Conservation (phyloP, 1,140 invertebrate genomes). For the Heliconius nattereri region DNA sequence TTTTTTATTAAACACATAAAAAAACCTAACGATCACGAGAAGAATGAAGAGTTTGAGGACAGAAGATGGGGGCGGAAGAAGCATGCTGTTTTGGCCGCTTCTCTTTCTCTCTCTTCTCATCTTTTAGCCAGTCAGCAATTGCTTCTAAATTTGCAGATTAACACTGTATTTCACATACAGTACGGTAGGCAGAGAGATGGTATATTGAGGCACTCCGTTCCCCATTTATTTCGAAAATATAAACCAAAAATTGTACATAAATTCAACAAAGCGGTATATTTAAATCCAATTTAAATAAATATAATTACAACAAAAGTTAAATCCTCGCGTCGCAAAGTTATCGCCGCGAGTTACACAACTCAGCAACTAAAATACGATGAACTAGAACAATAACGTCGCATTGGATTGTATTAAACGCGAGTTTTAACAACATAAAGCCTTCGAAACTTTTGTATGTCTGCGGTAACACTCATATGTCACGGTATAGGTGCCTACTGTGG, state of each 20-base stretch:
- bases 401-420: conserved; percentile 2
- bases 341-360: neutral
- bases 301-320: neutral
- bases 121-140: too few species aligned
- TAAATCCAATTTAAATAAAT: neutral
- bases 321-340: neutral
- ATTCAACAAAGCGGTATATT: neutral
- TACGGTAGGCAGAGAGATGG: too few species aligned
- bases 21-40: too few species aligned
- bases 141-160: too few species aligned
- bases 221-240: neutral
- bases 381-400: conserved; percentile 14
- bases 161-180: too few species aligned
- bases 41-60: too few species aligned
- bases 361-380: neutral
- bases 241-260: neutral
- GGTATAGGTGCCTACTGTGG: neutral
- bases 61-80: too few species aligned
- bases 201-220: too few species aligned
- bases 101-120: too few species aligned
- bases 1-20: too few species aligned
- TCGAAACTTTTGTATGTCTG: neutral
- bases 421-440: conserved; percentile 1
- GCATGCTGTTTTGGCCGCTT: too few species aligned
- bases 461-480: neutral